A percentile compares a stretch with the other conserved stretches of the same genome.
These are phyloP conservation scores for Antechinus flavipes DNA, from an alignment of 2,113 vertebrate genomes.

Conservation along the genomic window DNA sequence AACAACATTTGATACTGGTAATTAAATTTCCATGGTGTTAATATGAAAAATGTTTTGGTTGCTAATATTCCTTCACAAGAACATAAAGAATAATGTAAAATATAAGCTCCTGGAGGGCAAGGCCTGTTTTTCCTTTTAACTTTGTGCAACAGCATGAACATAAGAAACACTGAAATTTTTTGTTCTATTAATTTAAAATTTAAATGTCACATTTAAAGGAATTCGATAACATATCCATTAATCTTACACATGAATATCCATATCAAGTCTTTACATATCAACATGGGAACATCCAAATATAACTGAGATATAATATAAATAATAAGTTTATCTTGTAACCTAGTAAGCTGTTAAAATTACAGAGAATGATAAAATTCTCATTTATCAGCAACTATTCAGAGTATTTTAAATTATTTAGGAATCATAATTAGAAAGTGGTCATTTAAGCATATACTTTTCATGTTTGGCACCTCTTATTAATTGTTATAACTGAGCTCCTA, in stretches of 20 bases:
- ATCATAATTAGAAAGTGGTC: slow-evolving; percentile 76
- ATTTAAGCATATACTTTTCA: slow-evolving; percentile 56
- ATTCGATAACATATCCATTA: background rate
- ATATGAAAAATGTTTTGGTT: background rate
- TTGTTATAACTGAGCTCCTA: slow-evolving; percentile 47
- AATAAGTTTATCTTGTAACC: slow-evolving; percentile 50
- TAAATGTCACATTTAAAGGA: background rate
- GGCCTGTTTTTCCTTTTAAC: background rate
- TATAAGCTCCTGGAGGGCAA: background rate
- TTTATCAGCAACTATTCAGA: slow-evolving; percentile 74
- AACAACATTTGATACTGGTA: background rate
- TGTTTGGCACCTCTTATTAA: slow-evolving; percentile 49
- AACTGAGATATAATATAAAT: slow-evolving; percentile 39
- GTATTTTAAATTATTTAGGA: slow-evolving; percentile 75
- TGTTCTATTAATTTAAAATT: background rate
- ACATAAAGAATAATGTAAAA: background rate
- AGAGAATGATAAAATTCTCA: slow-evolving; percentile 72
- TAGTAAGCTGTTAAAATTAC: slow-evolving; percentile 72
- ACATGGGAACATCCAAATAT: slow-evolving; percentile 47
- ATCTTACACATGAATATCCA: background rate
- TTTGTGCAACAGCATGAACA: background rate
- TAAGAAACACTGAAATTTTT: background rate
- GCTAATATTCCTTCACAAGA: background rate
- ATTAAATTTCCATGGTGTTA: background rate
- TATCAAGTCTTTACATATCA: background rate